Evolutionary conservation across 2,888 invertebrate genomes (phyloP), one percentile per base, ranked within the genome.

Genomic region (Coleophora deauratella): DNA sequence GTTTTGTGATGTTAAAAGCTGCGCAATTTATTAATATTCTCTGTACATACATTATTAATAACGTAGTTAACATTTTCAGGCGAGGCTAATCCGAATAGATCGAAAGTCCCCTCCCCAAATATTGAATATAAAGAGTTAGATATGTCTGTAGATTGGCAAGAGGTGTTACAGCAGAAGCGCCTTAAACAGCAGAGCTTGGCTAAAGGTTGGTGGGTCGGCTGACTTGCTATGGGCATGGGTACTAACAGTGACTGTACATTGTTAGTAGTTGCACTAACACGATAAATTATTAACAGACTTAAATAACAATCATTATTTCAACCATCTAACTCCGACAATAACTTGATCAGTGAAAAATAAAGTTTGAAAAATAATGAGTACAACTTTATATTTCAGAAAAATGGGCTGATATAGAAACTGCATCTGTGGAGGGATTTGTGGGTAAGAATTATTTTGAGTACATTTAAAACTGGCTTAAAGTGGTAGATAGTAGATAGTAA

Each of bases 141-240:
- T 80, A 79, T 74, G 53, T 84, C 84, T 45, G 78, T 84, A 79
- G 80, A 84, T 75, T 84, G 84, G 84, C 70, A 64, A 49, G 79
- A 81, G 42, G 67, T 84, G 35, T 66, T 82, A 58, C 72, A 64
- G 42, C 72, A 76, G 63, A 78, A 74, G 62, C 62, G 48, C 52
- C 55, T 59, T 55, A 66, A 64, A 57, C 66, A 66, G 52, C 64
- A 73, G 51, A 52, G 74, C 70, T 72, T 80, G 54, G 72, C 66
- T 73, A 72, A 75, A 84, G 84, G 82, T 84, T 81, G 59, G 84
- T 84, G 79, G 81, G 81, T 57, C 60, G 59, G 71, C 72, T 72
- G 73, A 31, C 31, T 31, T 10, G 21, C 21, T 21, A 6, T 21
- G 21, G 21, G 21, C 3, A 21, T 21, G 21, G 21, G 21, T 21